Evolutionary conservation across 2,113 vertebrate species (phyloP).

Genomic region (Anarhynchus alexandrinus): DNA sequence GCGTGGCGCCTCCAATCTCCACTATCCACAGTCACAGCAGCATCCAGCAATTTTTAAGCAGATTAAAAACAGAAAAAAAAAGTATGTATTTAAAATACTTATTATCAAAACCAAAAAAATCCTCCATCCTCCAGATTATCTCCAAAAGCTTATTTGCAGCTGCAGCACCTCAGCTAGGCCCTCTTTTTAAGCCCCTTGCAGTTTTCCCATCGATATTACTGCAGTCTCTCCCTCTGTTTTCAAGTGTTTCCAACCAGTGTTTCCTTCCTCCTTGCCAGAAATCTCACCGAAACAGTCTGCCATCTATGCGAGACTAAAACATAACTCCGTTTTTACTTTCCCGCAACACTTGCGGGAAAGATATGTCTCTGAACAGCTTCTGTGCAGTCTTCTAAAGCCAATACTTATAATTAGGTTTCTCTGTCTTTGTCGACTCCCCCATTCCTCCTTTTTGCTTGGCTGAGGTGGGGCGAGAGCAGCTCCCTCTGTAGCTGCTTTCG

Average conservation of each 20-base stretch:
- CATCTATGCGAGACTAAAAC: not conserved
- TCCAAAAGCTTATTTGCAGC: not conserved
- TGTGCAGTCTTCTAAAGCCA: not conserved
- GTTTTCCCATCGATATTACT: not conserved
- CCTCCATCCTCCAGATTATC: not conserved
- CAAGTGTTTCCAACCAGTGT: not conserved
- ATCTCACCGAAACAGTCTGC: not conserved
- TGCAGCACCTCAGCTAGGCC: not conserved
- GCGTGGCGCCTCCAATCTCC: not conserved
- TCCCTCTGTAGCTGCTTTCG: not conserved
- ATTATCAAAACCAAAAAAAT: not conserved
- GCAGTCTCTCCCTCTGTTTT: not conserved
- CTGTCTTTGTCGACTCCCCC: not conserved
- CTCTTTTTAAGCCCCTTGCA: not conserved
- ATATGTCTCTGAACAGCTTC: not conserved
- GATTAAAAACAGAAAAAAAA: not conserved
- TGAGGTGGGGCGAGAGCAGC: not conserved
- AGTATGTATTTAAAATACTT: not conserved
- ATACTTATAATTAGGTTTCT: constrained; percentile 19
- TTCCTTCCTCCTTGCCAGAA: not conserved
- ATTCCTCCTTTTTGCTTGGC: not conserved
- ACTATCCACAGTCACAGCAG: not conserved
- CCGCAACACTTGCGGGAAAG: not conserved
- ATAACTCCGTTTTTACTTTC: not conserved
- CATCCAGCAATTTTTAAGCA: not conserved